Evolutionary conservation across 2,797 vertebrate genomes (phyloP), one percentile per base, ranked within the genome.

Genomic region (Anguilla anguilla): DNA sequence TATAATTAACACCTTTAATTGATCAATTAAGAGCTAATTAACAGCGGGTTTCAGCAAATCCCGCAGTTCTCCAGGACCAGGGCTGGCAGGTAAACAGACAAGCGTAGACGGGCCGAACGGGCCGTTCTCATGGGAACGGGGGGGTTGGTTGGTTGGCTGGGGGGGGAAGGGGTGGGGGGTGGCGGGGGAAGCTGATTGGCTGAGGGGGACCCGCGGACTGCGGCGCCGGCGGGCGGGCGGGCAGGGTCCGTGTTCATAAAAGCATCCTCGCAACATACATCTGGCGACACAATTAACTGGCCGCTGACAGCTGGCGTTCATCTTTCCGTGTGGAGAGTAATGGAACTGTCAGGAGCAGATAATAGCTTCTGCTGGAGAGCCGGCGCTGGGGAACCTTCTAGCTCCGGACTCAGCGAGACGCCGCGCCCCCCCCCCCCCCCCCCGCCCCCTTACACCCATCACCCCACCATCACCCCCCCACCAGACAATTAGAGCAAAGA

Each of bases 211-310:
- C 81, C 43, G 9, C 79, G 57, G 25, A 10, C 57, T 22, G 95
- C 94, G 96, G 96, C 95, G 94, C 96, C 96, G 94, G 95, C 90
- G 91, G 94, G 95, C 95, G 1, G 94, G 93, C 95, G 96, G 95
- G 97, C 96, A 95, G 95, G 95, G 95, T 96, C 96, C 64, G 96
- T 96, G 95, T 97, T 97, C 96, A 96, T 97, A 96, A 96, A 97
- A 95, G 89, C 17, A 88, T 95, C 95, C 95, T 93, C 92, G 94
- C 92, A 95, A 96, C 95, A 95, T 97, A 96, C 96, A 97, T 97
- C 97, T 97, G 98, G 97, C 97, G 97, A 98, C 95, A 98, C 98
- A 99, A 99, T 99, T 99, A 99, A 98, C 97, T 96, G 96, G 96
- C 93, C 91, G 92, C 93, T 98, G 98, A 98, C 98, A 98, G 97